Percentiles rank a stretch among this genome's conserved stretches.
Conservation (phyloP, 2,888 invertebrate genomes). For the Brenthis ino region DNA sequence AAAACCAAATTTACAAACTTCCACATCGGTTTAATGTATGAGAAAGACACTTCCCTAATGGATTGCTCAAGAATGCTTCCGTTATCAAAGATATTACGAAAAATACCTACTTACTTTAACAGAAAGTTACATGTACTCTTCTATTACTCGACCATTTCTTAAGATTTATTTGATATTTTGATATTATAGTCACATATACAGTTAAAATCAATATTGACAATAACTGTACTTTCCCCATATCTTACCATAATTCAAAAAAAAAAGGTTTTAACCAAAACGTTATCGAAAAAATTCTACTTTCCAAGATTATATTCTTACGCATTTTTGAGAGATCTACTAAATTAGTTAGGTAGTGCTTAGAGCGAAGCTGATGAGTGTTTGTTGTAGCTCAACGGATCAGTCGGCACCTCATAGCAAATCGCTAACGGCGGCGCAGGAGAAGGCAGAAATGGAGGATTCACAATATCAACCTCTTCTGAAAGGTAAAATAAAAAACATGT, state of each 20-base stretch:
- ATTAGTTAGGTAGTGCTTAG: not conserved
- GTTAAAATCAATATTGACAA: no score
- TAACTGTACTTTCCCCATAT: no score
- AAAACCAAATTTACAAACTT: not conserved
- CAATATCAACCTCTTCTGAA: conserved; percentile 79
- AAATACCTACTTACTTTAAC: no score
- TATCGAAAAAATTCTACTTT: no score
- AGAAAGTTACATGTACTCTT: no score
- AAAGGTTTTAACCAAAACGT: no score
- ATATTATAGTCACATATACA: no score
- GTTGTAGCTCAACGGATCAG: conserved; percentile 73
- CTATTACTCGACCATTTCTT: no score
- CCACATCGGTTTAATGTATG: not conserved
- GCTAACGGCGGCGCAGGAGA: conserved; percentile 70
- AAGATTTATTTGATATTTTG: no score
- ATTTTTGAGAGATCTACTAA: conserved; percentile 21
- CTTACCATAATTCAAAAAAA: no score
- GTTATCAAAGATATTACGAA: not conserved
- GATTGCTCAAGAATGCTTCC: conserved; percentile 20
- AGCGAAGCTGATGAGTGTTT: conserved; percentile 37
- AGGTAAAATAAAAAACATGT: conserved; percentile 51
- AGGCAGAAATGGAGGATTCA: conserved; percentile 70
- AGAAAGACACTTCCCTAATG: not conserved
- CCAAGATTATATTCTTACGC: not conserved
- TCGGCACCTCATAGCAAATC: conserved; percentile 76